Conservation (phyloP, 1,140 invertebrate genomes). For the Drosophila subpulchrella region DNA sequence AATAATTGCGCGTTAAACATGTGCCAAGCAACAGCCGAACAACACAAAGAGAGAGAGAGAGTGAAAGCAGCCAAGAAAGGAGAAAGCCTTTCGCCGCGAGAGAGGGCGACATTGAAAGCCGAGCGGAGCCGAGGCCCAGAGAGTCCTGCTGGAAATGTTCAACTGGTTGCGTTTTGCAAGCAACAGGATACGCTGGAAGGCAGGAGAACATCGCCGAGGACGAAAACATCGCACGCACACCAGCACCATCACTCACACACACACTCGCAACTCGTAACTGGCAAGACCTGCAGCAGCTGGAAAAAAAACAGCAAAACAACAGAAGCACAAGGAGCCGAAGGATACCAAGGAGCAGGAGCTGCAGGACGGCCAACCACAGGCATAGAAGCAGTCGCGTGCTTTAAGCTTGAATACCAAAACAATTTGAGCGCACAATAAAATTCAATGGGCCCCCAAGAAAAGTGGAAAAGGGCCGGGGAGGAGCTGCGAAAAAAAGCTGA, state of each 20-base stretch:
- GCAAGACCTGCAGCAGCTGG: slow-evolving; percentile 29
- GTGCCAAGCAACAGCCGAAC: slow-evolving; percentile 69
- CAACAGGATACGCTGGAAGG: slow-evolving; percentile 80
- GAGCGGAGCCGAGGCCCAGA: slow-evolving; percentile 51
- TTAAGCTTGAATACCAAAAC: slow-evolving; percentile 82
- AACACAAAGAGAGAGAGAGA: slow-evolving; percentile 7
- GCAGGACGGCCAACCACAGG: slow-evolving; percentile 28
- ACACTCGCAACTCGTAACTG: background rate
- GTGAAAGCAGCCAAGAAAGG: slow-evolving; percentile 1
- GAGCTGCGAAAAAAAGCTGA: slow-evolving; percentile 34
- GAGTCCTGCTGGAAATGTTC: slow-evolving; percentile 71
- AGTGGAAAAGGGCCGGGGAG: slow-evolving; percentile 20
- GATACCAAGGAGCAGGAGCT: background rate
- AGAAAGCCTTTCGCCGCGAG: slow-evolving; percentile 15
- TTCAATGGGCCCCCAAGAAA: slow-evolving; percentile 66
- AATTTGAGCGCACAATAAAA: slow-evolving; percentile 82
- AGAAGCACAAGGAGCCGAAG: slow-evolving; percentile 1
- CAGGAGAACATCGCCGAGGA: slow-evolving; percentile 64
- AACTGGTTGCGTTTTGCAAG: slow-evolving; percentile 80
- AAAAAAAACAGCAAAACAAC: slow-evolving; percentile 15
- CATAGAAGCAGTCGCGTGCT: slow-evolving; percentile 68
- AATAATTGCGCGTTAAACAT: slow-evolving; percentile 83
- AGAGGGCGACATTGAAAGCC: slow-evolving; percentile 55
- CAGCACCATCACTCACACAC: background rate
- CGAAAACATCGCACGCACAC: slow-evolving; percentile 60